Base-by-base conservation (phyloP, 2,797 vertebrate genomes). In the Liparis tanakae region DNA sequence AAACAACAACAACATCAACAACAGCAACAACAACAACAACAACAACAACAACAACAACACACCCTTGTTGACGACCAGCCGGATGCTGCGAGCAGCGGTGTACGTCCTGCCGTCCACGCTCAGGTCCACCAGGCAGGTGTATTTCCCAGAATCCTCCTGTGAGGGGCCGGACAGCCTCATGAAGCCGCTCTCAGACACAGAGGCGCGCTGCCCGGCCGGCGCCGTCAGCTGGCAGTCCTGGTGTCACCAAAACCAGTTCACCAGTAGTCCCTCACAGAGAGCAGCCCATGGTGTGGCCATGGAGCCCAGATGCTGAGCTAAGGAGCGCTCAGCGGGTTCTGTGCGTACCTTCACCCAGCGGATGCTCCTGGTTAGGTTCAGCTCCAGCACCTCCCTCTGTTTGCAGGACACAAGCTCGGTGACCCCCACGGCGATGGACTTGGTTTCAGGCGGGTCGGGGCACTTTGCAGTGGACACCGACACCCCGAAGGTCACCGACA, bases 311-410 rank as follows among this genome's bases (percentile, higher is more conserved):
- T 30, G 25, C n/a, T n/a, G n/a, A n/a, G n/a, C n/a, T n/a, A n/a
- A n/a, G n/a, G n/a, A n/a, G n/a, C n/a, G n/a, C n/a, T n/a, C 25
- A 30, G 2, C 25, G 25, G 25, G 25, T 30, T 30, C 25, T 30
- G 25, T 39, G n/a, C 6, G 1, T 82, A 92, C 92, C 91, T 91
- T 93, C 75, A 88, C 74, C 92, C 92, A 93, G 22, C 22, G 73
- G 15, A 89, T 6, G 0, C 12, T 77, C 3, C 13, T 20, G 2
- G 46, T 67, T 2, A 1, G 22, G 12, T 82, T 88, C 34, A 89
- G 74, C 0, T 3, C 1, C 4, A 90, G 63, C 56, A 91, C 64
- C 56, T 88, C 72, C 0, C 0, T 18, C 76, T 87, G 88, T 74
- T 88, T 86, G 74, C 92, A 93, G 0, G 70, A 69, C 25, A 93